Conservation (phyloP, 2,113 vertebrate species). For the Atrichornis clamosus region DNA sequence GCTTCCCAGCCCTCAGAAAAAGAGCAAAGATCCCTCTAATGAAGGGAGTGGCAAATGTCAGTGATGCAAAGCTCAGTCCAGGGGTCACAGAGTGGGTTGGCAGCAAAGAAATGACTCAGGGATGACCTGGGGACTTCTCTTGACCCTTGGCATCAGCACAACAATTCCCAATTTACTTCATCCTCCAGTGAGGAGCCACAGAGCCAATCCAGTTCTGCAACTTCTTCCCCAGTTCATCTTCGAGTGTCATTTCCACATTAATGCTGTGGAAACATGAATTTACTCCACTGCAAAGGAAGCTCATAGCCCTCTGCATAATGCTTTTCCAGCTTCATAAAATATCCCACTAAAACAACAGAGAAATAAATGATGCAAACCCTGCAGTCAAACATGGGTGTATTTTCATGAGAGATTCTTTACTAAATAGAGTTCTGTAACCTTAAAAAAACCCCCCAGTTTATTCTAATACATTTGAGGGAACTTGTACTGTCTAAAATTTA, state of each 20-base stretch:
- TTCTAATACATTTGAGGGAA: not conserved
- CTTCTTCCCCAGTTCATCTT: not conserved
- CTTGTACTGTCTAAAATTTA: not conserved
- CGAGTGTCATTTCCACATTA: not conserved
- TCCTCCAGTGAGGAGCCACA: not conserved
- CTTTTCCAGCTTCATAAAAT: not conserved
- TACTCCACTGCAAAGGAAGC: not conserved
- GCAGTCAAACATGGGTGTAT: accelerated
- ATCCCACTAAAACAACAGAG: not conserved
- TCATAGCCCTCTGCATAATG: not conserved
- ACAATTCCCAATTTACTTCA: not conserved
- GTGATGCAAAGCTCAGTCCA: not conserved
- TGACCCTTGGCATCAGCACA: not conserved
- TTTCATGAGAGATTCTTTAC: not conserved
- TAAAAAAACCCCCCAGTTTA: not conserved
- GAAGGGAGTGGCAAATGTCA: not conserved
- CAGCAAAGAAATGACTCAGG: not conserved
- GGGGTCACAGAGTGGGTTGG: not conserved
- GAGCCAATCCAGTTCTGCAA: not conserved
- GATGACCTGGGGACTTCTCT: not conserved
- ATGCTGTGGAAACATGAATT: not conserved
- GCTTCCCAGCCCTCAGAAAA: not conserved
- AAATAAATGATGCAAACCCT: not conserved
- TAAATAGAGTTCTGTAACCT: not conserved
- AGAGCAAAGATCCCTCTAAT: not conserved